phyloP scores from a whole-genome alignment of 2,888 invertebrate genomes.

The Lasius platythorax region DNA sequence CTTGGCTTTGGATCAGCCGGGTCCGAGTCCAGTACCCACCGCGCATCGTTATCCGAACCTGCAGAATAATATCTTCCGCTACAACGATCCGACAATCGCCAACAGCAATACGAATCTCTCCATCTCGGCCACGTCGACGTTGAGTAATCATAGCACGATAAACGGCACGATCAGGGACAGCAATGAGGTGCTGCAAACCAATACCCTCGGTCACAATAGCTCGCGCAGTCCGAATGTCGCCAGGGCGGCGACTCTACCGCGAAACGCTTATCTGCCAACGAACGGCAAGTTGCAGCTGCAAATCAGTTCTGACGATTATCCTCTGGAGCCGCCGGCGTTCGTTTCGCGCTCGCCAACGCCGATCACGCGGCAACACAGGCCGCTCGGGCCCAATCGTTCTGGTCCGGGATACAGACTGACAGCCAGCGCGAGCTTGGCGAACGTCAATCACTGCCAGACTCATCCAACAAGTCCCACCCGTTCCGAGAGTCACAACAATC shows the following conservation, averaged over 20 bases:
- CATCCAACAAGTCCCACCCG: slow-evolving; percentile 83
- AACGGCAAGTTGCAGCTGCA: slow-evolving; percentile 82
- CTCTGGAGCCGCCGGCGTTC: slow-evolving; percentile 83
- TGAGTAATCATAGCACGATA: slow-evolving; percentile 86
- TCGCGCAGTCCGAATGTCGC: slow-evolving; percentile 84
- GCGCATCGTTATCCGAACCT: slow-evolving; percentile 85
- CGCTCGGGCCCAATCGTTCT: slow-evolving; percentile 70
- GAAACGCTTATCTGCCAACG: slow-evolving; percentile 88
- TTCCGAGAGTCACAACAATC: slow-evolving; percentile 84
- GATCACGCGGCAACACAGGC: slow-evolving; percentile 80
- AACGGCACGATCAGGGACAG: slow-evolving; percentile 88
- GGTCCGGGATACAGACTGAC: slow-evolving; percentile 80
- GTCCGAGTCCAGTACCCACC: slow-evolving; percentile 84
- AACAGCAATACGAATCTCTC: slow-evolving; percentile 85
- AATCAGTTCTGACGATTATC: slow-evolving; percentile 83
- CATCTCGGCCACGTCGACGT: slow-evolving; percentile 83
- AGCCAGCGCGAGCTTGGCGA: slow-evolving; percentile 84
- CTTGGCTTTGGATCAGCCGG: slow-evolving; percentile 89
- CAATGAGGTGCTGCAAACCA: slow-evolving; percentile 84
- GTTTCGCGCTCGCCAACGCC: slow-evolving; percentile 84
- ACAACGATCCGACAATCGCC: slow-evolving; percentile 89
- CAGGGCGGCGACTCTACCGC: slow-evolving; percentile 91
- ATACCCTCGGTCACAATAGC: slow-evolving; percentile 82
- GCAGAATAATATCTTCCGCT: slow-evolving; percentile 90
- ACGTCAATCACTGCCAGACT: slow-evolving; percentile 84